Evolutionary conservation across 2,888 invertebrate genomes (phyloP), one percentile per base, ranked within the genome.

Genomic region (Physocephala rufipes): DNA sequence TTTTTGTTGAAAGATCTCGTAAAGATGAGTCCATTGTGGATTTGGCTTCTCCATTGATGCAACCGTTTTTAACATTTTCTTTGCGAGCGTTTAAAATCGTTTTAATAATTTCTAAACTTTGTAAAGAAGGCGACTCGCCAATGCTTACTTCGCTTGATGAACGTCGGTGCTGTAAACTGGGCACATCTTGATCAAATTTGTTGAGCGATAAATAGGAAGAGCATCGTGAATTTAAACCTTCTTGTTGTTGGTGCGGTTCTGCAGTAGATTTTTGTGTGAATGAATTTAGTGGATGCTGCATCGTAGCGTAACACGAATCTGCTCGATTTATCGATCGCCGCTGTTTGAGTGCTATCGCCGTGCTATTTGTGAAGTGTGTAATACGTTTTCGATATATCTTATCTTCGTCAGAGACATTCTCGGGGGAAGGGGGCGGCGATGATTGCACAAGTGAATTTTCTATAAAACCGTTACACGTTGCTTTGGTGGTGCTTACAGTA

Each of bases 131-230:
- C 1, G 85, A 84, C 67, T 86, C 86, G 0, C 81, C 84, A 71
- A 86, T 86, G 75, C 86, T 86, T 13, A 86, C 74, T 74, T 86
- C 86, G 71, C 86, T 85, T 21, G 86, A 83, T 1, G 86, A 86
- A 68, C 84, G 82, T 12, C 84, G 77, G 28, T 79, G 78, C 43
- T 78, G 79, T 45, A 81, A 71, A 28, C 75, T 75, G 1, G 73
- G 70, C 2, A 75, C 75, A 28, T 75, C 78, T 61, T 78, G 77
- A 2, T 82, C 81, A 16, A 82, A 71, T 65, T 82, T 79, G 16
- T 79, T 78, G 2, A 86, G 76, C 16, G 86, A 86, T 2, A 84
- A 67, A 68, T 84, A 84, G 16, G 86, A 85, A 7, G 84, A 79
- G 75, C 85, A 85, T 58, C 86, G 81, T 55, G 78, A 76, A 43